Base-by-base conservation (phyloP, 2,797 vertebrate species). In the Oceanodroma leucorhoa region DNA sequence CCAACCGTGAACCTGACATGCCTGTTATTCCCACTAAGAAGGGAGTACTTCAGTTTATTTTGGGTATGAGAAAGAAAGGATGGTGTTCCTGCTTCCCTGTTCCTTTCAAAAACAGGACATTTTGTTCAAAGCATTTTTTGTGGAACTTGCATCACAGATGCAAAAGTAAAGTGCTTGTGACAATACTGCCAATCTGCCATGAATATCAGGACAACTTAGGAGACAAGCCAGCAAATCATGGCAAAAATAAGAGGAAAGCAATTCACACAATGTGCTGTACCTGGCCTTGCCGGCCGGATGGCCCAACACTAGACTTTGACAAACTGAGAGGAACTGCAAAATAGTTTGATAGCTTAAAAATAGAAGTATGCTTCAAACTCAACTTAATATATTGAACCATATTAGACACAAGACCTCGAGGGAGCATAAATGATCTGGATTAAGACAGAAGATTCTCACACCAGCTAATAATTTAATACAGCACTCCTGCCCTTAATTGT, bases 81-180 rank as follows among this genome's bases (percentile, higher is more conserved):
- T 30, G 9, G 23, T 5, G 7, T 11, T 76, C 30, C 62, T 62
- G 64, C 48, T 76, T 80, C 57, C 20, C 43, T 14, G 14, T 12
- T 83, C 51, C 30, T 79, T 92, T 89, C 50, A 54, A 87, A 93
- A 89, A 30, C 8, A 90, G 46, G 30, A 65, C 51, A 75, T 54
- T 75, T 89, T 72, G 53, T 54, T 71, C 71, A 87, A 87, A 84
- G 51, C 22, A 51, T 36, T 70, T 88, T 71, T 80, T 16, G 41
- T 26, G 16, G 13, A 91, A 87, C 80, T 58, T 77, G 43, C 71
- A 89, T 55, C 87, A 91, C 27, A 41, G n/a, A 87, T 78, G 48
- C 41, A 89, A 54, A 82, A 82, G 21, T 46, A 40, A 89, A 87
- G 27, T 17, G n/a, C 54, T 79, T 93, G 23, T 84, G 57, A 77